Base-by-base conservation (phyloP, 2,888 invertebrate genomes). In the Elegia similella region DNA sequence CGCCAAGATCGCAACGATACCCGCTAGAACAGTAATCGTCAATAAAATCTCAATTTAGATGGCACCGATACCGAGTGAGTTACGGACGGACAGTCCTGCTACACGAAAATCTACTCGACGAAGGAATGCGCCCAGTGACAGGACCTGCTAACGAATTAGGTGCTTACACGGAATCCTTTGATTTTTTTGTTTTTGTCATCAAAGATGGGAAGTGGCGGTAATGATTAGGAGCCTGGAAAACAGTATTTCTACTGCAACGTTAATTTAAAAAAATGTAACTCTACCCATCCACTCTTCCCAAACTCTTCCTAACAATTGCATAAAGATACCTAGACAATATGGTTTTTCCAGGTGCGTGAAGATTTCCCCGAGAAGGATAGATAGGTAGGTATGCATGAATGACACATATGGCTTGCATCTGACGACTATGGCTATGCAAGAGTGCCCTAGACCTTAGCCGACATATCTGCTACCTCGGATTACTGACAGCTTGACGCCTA, bases 21-120 rank as follows among this genome's bases (percentile, higher is more conserved):
- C 80, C 82, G 72, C 88, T 88, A 89, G 90, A 88, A 88, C 90
- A 89, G 88, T 88, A 91, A 91, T 91, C 90, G 89, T 84, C 90
- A 89, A 90, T 91, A 90, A 91, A 90, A 90, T 91, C 90, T 91
- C 90, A 88, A 88, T 90, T 89, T 88, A 91, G 91, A 91, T 91
- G 87, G 90, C 81, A 84, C 79, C 86, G 91, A 91, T 91, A 91
- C 76, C 80, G 77, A 61, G 84, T 91, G 91, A 91, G 86, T 88
- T 91, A 91, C 89, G 89, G 87, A 84, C 89, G 84, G 84, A 78
- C 86, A 76, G 80, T 71, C 78, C 69, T 78, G 67, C 73, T 73
- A 91, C 91, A 91, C 86, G 91, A 86, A 91, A 91, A 90, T 88
- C 88, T 91, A 90, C 91, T 91, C 84, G 84, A 78, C 86, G 73